A percentile compares a stretch with the other conserved stretches of the same genome.
phyloP scores from a whole-genome alignment of 2,113 vertebrate species.

The Nesogale talazaci region DNA sequence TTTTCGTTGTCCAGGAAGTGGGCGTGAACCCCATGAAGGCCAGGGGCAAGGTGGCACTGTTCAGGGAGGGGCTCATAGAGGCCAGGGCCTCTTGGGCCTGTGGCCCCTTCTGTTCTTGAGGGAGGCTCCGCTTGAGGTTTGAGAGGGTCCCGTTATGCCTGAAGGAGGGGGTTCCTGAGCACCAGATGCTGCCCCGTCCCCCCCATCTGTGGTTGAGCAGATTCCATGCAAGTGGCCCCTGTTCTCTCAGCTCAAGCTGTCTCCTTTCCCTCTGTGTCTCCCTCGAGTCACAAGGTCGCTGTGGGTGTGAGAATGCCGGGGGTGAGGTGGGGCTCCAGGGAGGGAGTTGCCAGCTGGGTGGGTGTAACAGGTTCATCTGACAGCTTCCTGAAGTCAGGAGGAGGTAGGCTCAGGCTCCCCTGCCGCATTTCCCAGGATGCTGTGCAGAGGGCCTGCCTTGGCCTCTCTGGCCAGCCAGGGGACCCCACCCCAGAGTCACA shows the following conservation, averaged over 20 bases:
- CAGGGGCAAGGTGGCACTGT: not conserved
- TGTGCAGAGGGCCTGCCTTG: not conserved
- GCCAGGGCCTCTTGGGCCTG: not conserved
- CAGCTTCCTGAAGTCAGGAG: not conserved
- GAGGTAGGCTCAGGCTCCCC: not conserved
- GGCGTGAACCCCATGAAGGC: not conserved
- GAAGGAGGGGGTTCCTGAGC: not conserved
- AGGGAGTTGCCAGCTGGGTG: not conserved
- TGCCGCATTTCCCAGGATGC: not conserved
- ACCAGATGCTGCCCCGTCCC: not conserved
- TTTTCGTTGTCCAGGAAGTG: not conserved
- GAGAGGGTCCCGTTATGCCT: not conserved
- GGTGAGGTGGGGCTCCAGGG: not conserved
- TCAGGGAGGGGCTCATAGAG: not conserved
- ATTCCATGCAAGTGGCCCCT: not conserved
- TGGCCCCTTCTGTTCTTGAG: not conserved
- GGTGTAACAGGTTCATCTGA: not conserved
- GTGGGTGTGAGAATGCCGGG: not conserved
- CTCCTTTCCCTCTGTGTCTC: not conserved
- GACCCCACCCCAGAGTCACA: not conserved
- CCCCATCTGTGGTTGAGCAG: accelerated
- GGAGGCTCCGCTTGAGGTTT: not conserved
- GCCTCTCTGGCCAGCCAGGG: not conserved
- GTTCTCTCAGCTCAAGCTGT: not conserved
- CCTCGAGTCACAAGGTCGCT: not conserved